Evolutionary conservation across 2,797 vertebrate species (phyloP), one percentile per base, ranked within the genome.

Genomic region (Peromyscus melanophrys): DNA sequence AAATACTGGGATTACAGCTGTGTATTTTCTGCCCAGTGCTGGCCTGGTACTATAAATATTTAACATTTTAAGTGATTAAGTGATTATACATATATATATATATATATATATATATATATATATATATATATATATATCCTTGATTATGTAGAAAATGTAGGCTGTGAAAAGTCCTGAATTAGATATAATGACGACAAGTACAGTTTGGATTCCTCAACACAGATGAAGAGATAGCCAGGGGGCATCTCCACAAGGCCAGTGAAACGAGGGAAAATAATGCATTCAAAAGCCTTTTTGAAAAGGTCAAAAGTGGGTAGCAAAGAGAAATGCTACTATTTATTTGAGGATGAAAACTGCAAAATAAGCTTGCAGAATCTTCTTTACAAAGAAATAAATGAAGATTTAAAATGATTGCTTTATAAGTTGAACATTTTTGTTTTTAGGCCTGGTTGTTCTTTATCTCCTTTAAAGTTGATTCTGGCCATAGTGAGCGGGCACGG

Each of bases 361-460:
- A 87, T 69, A 61, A 43, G 16, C 0, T 57, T 81, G 67, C 6
- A 63, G 87, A 75, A 37, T 83, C 7, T 69, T 76, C 8, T 89
- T 95, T 78, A 37, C 85, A 92, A 91, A 96, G 69, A 80, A 81
- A 3, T 81, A 40, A 96, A 89, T 43, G 29, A 88, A 6, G 2
- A 3, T 81, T 91, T 84, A 49, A 78, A 82, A 73, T 16, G 11
- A 40, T 82, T 29, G 57, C 19, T 80, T 95, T 92, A 16, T 87
- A 55, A 92, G 4, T 14, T 40, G 4, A 84, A 23, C 4, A 4
- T 19, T 91, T 92, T 78, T 80, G 12, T 43, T 95, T 89, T 67
- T 73, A 93, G 37, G 1, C 4, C 17, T 77, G 6, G 6, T 11
- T 37, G 16, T 37, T 6, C 14, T 76, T 37, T 94, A 65, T 92